Base-by-base conservation (phyloP, 2,888 invertebrate species). In the Loripinus fragilis region DNA sequence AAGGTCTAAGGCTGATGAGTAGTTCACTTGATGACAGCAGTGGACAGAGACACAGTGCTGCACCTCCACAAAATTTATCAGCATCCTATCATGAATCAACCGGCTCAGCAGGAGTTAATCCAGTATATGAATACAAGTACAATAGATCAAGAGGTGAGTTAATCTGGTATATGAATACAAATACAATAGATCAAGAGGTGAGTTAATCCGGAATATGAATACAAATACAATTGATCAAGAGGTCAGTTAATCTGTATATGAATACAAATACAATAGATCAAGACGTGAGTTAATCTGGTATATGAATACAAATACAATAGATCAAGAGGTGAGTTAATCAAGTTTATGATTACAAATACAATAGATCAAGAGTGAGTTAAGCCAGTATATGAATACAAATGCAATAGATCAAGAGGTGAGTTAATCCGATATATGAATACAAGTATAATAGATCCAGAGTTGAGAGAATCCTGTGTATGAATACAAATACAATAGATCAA, bases 131-230 rank as follows among this genome's bases (percentile, higher is more conserved):
- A 65, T 86, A 86, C 68, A 82, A 75, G 33, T 60, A 60, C 33
- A 60, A 60, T 33, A 10, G 33, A 33, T 60, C 60, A 1, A 60
- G 60, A 60, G 60, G 60, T 60, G 33, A 25, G 25, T 15, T 45
- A n/a, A n/a, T n/a, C n/a, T n/a, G n/a, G n/a, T n/a, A n/a, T n/a
- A n/a, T n/a, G n/a, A n/a, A n/a, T n/a, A n/a, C n/a, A n/a, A n/a
- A n/a, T n/a, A n/a, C n/a, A n/a, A n/a, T n/a, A n/a, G n/a, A n/a
- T n/a, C n/a, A n/a, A n/a, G n/a, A n/a, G n/a, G n/a, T n/a, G 83
- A 30, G 38, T 87, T 20, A 90, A 90, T 70, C 90, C 88, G 12
- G 50, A 89, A 30, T 90, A 89, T 80, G 88, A 89, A n/a, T n/a
- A n/a, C n/a, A n/a, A n/a, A n/a, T n/a, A n/a, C n/a, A n/a, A n/a